A percentile compares a stretch with the other conserved stretches of the same genome.
Evolutionary conservation across 2,888 invertebrate species (phyloP).

Genomic region (Pterostichus madidus): DNA sequence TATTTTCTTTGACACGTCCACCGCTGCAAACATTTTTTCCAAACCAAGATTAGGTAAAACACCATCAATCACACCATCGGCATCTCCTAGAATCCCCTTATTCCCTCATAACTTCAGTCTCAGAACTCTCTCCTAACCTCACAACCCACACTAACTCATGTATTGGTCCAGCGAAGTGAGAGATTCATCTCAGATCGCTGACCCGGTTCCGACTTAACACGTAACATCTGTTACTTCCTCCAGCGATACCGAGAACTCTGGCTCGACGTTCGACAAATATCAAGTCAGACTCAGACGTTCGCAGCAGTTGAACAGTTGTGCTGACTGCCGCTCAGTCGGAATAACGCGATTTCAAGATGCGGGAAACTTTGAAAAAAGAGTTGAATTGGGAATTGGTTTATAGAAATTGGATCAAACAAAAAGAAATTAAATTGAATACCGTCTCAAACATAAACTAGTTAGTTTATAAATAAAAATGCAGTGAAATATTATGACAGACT

Average conservation of each 20-base stretch:
- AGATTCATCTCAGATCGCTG: background rate
- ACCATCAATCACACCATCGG: too few species aligned
- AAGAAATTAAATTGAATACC: background rate
- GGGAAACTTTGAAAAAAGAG: background rate
- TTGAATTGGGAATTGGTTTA: background rate
- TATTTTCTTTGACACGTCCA: too few species aligned
- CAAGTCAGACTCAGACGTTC: constrained; percentile 18
- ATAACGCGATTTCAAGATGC: constrained; percentile 24
- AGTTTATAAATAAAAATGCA: too few species aligned
- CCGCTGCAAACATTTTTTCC: too few species aligned
- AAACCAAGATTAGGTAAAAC: too few species aligned
- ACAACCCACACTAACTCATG: constrained; percentile 2
- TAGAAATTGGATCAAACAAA: background rate
- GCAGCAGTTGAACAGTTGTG: background rate
- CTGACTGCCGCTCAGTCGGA: background rate
- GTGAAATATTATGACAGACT: too few species aligned
- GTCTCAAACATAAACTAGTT: background rate
- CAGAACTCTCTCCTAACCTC: background rate
- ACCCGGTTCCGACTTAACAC: constrained; percentile 26
- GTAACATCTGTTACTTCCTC: constrained; percentile 43
- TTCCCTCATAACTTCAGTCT: constrained; percentile 1
- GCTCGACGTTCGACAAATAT: background rate
- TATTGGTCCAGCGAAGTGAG: constrained; percentile 21
- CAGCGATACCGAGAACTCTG: constrained; percentile 30
- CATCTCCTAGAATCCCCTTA: background rate